A percentile compares a stretch with the other conserved stretches of the same genome.
These are phyloP conservation scores for Microtus ochrogaster DNA, from an alignment of 2,113 vertebrate genomes.

Conservation along the genomic window DNA sequence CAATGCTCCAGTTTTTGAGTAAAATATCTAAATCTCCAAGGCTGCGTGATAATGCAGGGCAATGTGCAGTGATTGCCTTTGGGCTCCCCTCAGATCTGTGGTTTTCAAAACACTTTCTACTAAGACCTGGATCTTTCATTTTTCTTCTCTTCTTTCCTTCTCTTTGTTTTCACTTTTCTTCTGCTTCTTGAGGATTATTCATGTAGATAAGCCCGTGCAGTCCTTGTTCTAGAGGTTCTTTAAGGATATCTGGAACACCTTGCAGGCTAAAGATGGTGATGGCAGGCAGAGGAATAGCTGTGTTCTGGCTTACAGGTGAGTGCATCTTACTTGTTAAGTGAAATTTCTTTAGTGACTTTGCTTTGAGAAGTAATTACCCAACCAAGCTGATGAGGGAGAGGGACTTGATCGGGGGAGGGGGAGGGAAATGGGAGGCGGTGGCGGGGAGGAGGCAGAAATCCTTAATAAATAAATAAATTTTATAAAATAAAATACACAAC, in stretches of 20 bases:
- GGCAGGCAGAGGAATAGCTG: not conserved
- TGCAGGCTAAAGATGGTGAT: rapidly evolving
- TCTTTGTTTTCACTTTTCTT: not conserved
- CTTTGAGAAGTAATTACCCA: not conserved
- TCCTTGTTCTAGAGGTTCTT: not conserved
- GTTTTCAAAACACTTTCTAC: not conserved
- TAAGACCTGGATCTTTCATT: not conserved
- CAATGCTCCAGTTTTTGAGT: not conserved
- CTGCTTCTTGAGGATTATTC: not conserved
- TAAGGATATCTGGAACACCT: not conserved
- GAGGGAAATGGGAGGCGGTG: too few species aligned
- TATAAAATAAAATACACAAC: not conserved
- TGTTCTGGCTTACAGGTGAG: not conserved
- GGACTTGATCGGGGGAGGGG: too few species aligned
- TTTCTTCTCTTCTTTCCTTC: not conserved
- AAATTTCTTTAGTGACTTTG: not conserved
- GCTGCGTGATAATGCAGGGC: not conserved
- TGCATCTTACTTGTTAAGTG: not conserved
- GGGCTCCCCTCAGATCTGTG: not conserved
- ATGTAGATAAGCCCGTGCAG: not conserved
- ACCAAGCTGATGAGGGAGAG: too few species aligned
- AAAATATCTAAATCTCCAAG: not conserved
- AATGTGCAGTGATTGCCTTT: too few species aligned
- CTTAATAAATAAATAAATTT: too few species aligned
- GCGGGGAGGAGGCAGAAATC: too few species aligned